Conservation (phyloP, 1,140 invertebrate genomes). For the Streblospio benedicti region DNA sequence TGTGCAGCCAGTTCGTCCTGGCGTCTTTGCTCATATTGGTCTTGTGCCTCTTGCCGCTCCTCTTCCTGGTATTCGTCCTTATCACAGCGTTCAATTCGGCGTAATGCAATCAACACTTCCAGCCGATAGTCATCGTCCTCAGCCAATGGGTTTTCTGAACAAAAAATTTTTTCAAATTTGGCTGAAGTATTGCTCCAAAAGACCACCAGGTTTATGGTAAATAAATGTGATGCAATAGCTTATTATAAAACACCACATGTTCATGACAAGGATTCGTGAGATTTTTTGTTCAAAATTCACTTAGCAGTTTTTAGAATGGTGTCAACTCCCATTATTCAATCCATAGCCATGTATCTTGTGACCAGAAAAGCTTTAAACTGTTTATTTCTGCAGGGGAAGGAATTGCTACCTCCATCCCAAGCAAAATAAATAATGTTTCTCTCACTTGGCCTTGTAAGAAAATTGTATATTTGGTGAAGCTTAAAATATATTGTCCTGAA, state of each 20-base stretch:
- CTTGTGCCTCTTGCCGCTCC: slow-evolving; percentile 42
- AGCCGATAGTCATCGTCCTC: slow-evolving; percentile 45
- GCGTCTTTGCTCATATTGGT: slow-evolving; percentile 34
- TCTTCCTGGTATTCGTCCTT: slow-evolving; percentile 47
- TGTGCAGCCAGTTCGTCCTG: slow-evolving; percentile 26
- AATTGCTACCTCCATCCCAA: too few relatives aligned
- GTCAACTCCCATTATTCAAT: too few relatives aligned
- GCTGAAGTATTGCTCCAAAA: not conserved
- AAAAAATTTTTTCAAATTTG: too few relatives aligned
- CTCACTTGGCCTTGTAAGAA: too few relatives aligned
- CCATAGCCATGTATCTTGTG: too few relatives aligned
- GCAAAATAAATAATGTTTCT: too few relatives aligned
- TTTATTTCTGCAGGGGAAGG: too few relatives aligned
- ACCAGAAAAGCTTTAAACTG: too few relatives aligned
- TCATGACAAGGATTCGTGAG: not conserved
- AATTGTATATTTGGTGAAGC: too few relatives aligned
- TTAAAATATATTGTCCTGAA: too few relatives aligned
- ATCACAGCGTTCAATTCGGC: slow-evolving; percentile 43
- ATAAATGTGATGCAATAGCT: not conserved
- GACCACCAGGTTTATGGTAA: too few relatives aligned
- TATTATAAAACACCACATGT: not conserved
- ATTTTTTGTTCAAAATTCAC: not conserved
- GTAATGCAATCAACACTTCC: slow-evolving; percentile 39
- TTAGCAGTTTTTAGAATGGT: too few relatives aligned
- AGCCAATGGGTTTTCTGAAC: slow-evolving; percentile 39